Base-by-base conservation (phyloP, 2,888 invertebrate genomes). In the Xestia xanthographa region DNA sequence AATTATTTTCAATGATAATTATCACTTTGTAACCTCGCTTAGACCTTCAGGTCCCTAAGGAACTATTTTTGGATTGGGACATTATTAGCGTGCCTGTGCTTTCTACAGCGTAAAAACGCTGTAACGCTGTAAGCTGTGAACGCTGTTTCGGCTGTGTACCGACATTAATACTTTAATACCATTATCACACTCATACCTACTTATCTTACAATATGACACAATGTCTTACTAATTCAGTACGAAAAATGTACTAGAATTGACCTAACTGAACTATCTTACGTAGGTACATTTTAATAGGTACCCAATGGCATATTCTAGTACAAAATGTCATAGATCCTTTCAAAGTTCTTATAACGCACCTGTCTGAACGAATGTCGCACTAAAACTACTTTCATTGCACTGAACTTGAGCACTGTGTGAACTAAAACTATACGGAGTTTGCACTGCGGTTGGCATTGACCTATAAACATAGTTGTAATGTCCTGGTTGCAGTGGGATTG, bases 381-480 rank as follows among this genome's bases (percentile, higher is more conserved):
- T 78, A 48, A 66, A 68, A 66, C 43, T 66, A 78, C 68, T 78
- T 69, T 69, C 60, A 41, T 66, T 58, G 66, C 56, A 66, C 43
- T 72, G n/a, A 78, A 66, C 68, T 62, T 69, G 60, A 72, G 66
- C 38, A 26, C 11, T 11, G 78, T 69, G 34, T 76, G 69, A 76
- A 83, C 66, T 69, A 50, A 83, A 78, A 63, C 53, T 72, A 29
- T 22, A 83, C 72, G 26, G 60, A 68, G 48, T 69, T 58, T 69
- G 60, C 65, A 66, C 79, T 78, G 58, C 11, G 38, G 38, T 72
- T 83, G 72, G 29, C 83, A 81, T 29, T 81, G 79, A 81, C 60
- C 79, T 78, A 72, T 58, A 71, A 72, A 78, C 69, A 73, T 58
- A 67, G 56, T 69, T 53, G 34, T 29, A 66, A 81, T 38, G 72